Percentiles rank a stretch among this genome's conserved stretches.
Evolutionary conservation across 2,113 vertebrate species (phyloP).

Genomic region (Rhineura floridana): DNA sequence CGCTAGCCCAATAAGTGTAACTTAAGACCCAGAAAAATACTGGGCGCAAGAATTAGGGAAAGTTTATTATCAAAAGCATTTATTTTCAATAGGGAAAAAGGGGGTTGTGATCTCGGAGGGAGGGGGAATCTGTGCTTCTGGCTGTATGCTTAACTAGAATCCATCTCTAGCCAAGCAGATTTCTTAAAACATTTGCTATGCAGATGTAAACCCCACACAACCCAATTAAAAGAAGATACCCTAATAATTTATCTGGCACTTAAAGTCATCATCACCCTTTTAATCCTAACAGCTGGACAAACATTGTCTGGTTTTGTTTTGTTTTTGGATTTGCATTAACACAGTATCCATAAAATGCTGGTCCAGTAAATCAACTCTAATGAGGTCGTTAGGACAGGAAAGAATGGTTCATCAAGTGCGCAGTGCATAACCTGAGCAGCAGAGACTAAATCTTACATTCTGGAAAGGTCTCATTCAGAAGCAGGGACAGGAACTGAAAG

Average conservation of each 20-base stretch:
- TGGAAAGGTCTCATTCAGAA: neutral
- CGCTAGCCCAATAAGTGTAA: neutral
- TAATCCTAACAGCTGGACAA: conserved; percentile 8
- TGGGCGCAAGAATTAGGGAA: neutral
- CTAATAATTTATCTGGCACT: conserved; percentile 17
- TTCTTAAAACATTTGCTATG: conserved; percentile 22
- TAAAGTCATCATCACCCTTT: conserved; percentile 22
- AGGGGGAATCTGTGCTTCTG: neutral
- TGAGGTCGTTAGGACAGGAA: conserved; percentile 18
- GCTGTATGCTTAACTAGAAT: neutral
- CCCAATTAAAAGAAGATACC: conserved; percentile 14
- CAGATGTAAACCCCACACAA: neutral
- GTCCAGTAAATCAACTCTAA: conserved; percentile 21
- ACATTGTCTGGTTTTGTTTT: neutral
- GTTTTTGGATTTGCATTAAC: neutral
- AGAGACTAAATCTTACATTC: neutral
- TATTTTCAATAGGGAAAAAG: neutral
- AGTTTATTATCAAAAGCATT: neutral
- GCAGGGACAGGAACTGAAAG: neutral
- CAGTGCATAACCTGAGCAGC: neutral
- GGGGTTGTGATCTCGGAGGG: neutral
- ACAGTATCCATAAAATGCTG: neutral
- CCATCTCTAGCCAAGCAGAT: neutral
- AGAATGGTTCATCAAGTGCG: neutral
- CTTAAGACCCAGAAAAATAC: neutral